Evolutionary conservation across 2,888 invertebrate species (phyloP).

Genomic region (Pomacea canaliculata): DNA sequence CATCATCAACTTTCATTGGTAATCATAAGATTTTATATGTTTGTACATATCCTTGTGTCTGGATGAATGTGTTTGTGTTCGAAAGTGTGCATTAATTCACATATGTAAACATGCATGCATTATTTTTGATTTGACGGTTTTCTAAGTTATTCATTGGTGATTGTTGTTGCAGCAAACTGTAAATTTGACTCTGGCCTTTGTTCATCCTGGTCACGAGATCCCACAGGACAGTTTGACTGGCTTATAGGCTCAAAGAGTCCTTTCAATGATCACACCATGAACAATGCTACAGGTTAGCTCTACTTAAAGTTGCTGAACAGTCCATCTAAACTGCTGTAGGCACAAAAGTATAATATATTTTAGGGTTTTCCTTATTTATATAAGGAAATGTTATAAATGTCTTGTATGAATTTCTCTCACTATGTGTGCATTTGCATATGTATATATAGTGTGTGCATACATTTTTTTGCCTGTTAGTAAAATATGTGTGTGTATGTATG

Average conservation of each 20-base stretch:
- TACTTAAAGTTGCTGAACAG: too few relatives aligned
- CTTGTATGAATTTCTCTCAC: not conserved
- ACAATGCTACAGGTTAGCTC: conserved; percentile 27
- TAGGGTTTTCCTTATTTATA: too few relatives aligned
- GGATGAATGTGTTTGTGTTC: too few relatives aligned
- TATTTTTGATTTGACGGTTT: too few relatives aligned
- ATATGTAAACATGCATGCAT: too few relatives aligned
- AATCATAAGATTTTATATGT: not conserved
- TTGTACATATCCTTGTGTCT: too few relatives aligned
- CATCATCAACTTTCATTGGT: not conserved
- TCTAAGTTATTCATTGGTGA: too few relatives aligned
- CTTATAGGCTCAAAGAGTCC: conserved; percentile 38
- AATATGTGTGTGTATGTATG: too few relatives aligned
- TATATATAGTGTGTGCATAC: not conserved
- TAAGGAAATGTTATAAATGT: not conserved
- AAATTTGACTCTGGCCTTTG: conserved; percentile 68
- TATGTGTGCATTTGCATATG: not conserved
- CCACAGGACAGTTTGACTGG: conserved; percentile 66
- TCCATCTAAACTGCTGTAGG: too few relatives aligned
- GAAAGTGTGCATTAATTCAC: too few relatives aligned
- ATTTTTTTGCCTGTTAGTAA: not conserved
- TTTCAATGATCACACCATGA: conserved; percentile 35
- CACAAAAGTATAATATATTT: too few relatives aligned
- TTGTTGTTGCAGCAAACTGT: conserved; percentile 50
- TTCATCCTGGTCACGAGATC: conserved; percentile 57